A percentile compares a stretch with the other conserved stretches of the same genome.
Evolutionary conservation across 2,888 invertebrate genomes (phyloP).

Genomic region (Agrochola lychnidis): DNA sequence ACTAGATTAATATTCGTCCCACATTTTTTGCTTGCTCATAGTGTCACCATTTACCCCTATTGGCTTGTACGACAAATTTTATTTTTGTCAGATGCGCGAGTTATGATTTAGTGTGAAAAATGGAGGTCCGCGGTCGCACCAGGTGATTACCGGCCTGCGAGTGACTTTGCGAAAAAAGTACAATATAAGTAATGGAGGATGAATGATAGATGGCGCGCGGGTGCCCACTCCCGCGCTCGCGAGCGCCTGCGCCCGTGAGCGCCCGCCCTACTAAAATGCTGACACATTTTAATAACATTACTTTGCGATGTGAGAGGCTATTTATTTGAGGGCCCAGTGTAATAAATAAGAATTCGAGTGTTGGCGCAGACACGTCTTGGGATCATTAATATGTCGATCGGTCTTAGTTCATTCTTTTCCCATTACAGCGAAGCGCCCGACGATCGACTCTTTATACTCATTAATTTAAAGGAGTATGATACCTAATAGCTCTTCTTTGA

Average conservation of each 20-base stretch:
- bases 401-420: constrained; percentile 83
- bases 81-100: constrained; percentile 89
- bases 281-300: constrained; percentile 91
- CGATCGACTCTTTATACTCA: constrained; percentile 59
- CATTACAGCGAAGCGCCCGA: constrained; percentile 72
- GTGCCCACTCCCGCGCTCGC: constrained; percentile 75
- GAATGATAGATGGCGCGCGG: constrained; percentile 89
- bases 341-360: constrained; percentile 89
- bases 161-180: constrained; percentile 90
- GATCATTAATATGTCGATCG: constrained; percentile 85
- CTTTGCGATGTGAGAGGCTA: constrained; percentile 88
- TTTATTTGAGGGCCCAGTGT: constrained; percentile 87
- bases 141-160: constrained; percentile 90
- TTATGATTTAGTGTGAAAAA: constrained; percentile 90
- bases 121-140: constrained; percentile 88
- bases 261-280: constrained; percentile 85
- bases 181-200: constrained; percentile 91
- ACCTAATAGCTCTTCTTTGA: constrained; percentile 36
- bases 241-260: constrained; percentile 72
- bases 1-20: constrained; percentile 75
- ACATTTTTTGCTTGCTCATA: constrained; percentile 83
- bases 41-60: constrained; percentile 87
- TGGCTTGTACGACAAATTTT: constrained; percentile 90
- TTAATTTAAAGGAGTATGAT: constrained; percentile 61
- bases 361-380: constrained; percentile 83